Conservation (phyloP, 2,113 vertebrate genomes). For the Neotoma lepida region DNA sequence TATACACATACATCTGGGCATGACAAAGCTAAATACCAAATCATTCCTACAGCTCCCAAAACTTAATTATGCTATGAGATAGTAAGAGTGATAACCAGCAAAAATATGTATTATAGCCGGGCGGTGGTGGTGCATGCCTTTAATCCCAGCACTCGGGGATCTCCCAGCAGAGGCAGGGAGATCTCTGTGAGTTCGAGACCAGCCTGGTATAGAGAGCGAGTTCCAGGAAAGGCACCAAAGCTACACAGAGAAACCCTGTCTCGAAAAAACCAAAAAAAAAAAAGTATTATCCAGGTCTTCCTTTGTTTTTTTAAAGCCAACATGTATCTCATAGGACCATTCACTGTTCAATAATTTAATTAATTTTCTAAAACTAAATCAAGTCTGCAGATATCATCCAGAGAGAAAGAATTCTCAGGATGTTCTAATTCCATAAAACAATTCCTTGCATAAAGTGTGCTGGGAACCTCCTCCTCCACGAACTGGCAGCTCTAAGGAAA, state of each 20-base stretch:
- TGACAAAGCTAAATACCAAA: constrained; percentile 8
- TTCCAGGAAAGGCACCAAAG: too few species aligned
- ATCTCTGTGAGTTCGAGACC: too few species aligned
- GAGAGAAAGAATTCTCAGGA: not conserved
- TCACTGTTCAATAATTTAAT: not conserved
- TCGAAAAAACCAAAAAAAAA: too few species aligned
- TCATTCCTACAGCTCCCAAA: constrained; percentile 30
- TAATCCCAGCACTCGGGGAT: too few species aligned
- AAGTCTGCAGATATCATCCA: not conserved
- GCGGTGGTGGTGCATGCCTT: too few species aligned
- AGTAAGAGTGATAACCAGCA: constrained; percentile 6
- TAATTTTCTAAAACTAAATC: constrained; percentile 59
- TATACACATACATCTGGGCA: not conserved
- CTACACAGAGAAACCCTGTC: too few species aligned
- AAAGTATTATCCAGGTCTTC: not conserved
- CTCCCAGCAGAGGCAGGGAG: too few species aligned
- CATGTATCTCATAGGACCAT: not conserved
- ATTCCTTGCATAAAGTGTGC: not conserved
- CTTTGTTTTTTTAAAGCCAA: not conserved
- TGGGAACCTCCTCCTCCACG: not conserved
- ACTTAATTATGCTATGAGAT: constrained; percentile 29
- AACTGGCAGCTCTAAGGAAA: not conserved
- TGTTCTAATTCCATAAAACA: not conserved
- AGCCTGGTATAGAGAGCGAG: too few species aligned
- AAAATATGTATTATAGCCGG: constrained; percentile 55